A percentile compares a stretch with the other conserved stretches of the same genome.
These are phyloP conservation scores for Oikopleura dioica DNA, from an alignment of 23 tunicate genomes.

Conservation along the genomic window DNA sequence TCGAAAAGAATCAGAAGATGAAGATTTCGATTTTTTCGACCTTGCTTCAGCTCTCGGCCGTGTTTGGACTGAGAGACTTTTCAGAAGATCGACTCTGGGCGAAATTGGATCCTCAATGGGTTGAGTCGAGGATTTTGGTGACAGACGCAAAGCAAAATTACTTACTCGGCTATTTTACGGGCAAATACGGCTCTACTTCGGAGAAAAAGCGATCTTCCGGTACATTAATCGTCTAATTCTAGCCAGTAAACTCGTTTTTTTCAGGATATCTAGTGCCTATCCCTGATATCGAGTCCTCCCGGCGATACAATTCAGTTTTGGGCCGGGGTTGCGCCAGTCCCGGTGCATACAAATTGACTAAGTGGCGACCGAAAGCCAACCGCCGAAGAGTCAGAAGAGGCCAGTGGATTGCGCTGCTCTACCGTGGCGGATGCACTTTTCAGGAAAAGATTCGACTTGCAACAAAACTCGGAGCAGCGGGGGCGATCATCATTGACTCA, in stretches of 20 bases:
- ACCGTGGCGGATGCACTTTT: constrained; percentile 1
- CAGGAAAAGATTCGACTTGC: neutral
- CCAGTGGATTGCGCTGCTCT: neutral
- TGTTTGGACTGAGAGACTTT: too few relatives aligned
- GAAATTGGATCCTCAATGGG: too few relatives aligned
- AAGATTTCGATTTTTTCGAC: too few relatives aligned
- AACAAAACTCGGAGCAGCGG: constrained; percentile 2
- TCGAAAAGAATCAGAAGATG: too few relatives aligned
- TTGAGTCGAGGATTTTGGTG: too few relatives aligned
- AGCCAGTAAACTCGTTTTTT: too few relatives aligned
- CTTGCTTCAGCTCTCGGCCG: too few relatives aligned
- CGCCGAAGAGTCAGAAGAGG: neutral
- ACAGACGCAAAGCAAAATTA: too few relatives aligned
- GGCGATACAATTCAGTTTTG: neutral
- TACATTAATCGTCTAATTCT: too few relatives aligned
- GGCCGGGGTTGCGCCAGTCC: neutral
- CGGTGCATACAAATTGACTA: neutral
- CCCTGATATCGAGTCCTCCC: neutral
- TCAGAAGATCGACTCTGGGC: too few relatives aligned
- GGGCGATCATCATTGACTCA: neutral
- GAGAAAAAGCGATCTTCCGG: neutral
- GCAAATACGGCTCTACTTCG: neutral
- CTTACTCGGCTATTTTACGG: too few relatives aligned
- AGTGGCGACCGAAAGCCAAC: constrained; percentile 1
- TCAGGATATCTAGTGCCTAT: constrained; percentile 1